Percentiles rank a stretch among this genome's conserved stretches.
phyloP scores from a whole-genome alignment of 2,888 invertebrate genomes.

The Eledone cirrhosa region DNA sequence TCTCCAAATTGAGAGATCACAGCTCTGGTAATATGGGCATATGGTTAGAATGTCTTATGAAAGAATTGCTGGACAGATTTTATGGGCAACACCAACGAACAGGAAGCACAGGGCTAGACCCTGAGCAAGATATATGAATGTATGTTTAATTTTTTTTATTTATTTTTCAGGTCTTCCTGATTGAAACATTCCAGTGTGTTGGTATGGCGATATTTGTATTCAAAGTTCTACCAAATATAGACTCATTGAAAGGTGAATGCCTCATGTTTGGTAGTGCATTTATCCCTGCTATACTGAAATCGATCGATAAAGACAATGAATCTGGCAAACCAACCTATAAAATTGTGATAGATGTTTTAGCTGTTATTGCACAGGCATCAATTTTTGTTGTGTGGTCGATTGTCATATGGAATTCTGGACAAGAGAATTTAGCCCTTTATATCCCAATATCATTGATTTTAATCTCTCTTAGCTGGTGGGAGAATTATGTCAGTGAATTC shows the following conservation, averaged over 20 bases:
- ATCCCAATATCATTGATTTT: conserved; percentile 86
- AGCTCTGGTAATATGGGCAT: too few species aligned
- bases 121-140: too few species aligned
- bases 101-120: too few species aligned
- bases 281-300: conserved; percentile 75
- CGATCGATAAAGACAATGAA: conserved; percentile 48
- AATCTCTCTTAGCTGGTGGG: conserved; percentile 97
- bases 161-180: conserved; percentile 73
- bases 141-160: background rate
- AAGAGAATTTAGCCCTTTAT: conserved; percentile 70
- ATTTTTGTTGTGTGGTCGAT: conserved; percentile 50
- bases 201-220: conserved; percentile 89
- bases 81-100: too few species aligned
- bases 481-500: conserved; percentile 90
- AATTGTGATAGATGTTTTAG: conserved; percentile 41
- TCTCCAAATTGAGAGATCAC: too few species aligned
- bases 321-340: conserved; percentile 42
- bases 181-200: conserved; percentile 88
- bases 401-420: conserved; percentile 31
- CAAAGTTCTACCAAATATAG: conserved; percentile 87
- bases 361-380: conserved; percentile 48
- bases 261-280: conserved; percentile 94
- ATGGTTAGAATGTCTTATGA: too few species aligned
- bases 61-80: too few species aligned
- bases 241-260: conserved; percentile 95